Base-by-base conservation (phyloP, 1,140 invertebrate genomes). In the Sitobion miscanthi region DNA sequence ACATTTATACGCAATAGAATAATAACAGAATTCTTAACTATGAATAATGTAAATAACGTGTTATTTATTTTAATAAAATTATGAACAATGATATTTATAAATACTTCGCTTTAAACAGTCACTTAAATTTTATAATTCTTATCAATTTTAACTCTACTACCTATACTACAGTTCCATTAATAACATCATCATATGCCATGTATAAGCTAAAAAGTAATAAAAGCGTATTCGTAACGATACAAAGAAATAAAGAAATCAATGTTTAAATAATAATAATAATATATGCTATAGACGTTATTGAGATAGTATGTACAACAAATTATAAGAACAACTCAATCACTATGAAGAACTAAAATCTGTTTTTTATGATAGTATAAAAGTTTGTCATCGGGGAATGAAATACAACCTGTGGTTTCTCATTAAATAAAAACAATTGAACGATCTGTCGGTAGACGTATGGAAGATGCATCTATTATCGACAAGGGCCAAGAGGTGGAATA, bases 351-450 rank as follows among this genome's bases (percentile, higher is more conserved):
- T n/a, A 35, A 54, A 88, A 88, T 88, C n/a, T 52, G n/a, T 88
- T 54, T 88, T 88, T 88, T 88, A 88, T 88, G 49, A 35, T 54
- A 38, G 54, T 88, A 89, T 89, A 42, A 89, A 89, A 30, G 49
- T 54, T 89, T 89, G 14, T n/a, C 52, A 23, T 38, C 21, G 52
- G 21, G 8, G 11, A 86, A 86, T 86, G 85, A 86, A 47, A 17
- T 54, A 54, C 49, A 52, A 30, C 49, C 8, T 52, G n/a, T 35
- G n/a, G 49, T 45, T 52, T 54, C 8, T 89, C 35, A 38, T 89
- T 54, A 35, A 54, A 89, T 38, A 54, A 35, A 89, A 54, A 89
- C 47, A 38, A 89, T 89, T 23, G 87, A 38, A 89, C 49, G 35
- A 89, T 89, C 49, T 45, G 86, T 49, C 86, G 47, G n/a, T 49